Conservation (phyloP, 1,140 invertebrate species). For the Asobara japonica region DNA sequence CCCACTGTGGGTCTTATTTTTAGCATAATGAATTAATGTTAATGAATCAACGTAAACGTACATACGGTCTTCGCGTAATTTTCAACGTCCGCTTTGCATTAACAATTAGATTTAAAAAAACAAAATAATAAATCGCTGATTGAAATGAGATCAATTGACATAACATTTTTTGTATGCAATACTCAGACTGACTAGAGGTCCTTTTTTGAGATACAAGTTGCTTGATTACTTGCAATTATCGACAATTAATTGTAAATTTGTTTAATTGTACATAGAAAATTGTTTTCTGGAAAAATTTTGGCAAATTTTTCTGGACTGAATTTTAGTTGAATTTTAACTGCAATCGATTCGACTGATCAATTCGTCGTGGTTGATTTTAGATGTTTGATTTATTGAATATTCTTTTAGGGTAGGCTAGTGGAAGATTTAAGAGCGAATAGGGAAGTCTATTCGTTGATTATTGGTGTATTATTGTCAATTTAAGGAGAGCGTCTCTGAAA, state of each 20-base stretch:
- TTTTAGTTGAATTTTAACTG: not conserved
- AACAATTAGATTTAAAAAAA: not conserved
- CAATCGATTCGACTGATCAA: not conserved
- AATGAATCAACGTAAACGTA: not conserved
- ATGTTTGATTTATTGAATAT: not conserved
- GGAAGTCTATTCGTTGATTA: not conserved
- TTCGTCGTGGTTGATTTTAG: not conserved
- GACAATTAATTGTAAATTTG: slow-evolving; percentile 4
- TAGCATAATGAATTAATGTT: slow-evolving; percentile 15
- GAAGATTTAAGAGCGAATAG: not conserved
- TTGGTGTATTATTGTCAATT: slow-evolving; percentile 12
- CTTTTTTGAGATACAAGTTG: not conserved
- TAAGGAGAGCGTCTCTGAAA: slow-evolving; percentile 14
- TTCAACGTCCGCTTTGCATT: slow-evolving; percentile 18
- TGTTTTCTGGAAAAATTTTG: not conserved
- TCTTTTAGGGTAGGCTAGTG: not conserved
- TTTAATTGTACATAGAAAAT: slow-evolving; percentile 5
- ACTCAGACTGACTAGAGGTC: slow-evolving; percentile 12
- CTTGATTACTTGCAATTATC: not conserved
- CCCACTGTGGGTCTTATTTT: not conserved
- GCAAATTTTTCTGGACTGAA: too few relatives aligned
- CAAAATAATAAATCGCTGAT: not conserved
- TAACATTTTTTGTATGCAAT: slow-evolving; percentile 6
- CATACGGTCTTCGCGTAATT: slow-evolving; percentile 16
- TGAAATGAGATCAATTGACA: not conserved